These are phyloP conservation scores for Zaprionus gabonicus DNA, from an alignment of 1,140 invertebrate species.

Conservation along the genomic window DNA sequence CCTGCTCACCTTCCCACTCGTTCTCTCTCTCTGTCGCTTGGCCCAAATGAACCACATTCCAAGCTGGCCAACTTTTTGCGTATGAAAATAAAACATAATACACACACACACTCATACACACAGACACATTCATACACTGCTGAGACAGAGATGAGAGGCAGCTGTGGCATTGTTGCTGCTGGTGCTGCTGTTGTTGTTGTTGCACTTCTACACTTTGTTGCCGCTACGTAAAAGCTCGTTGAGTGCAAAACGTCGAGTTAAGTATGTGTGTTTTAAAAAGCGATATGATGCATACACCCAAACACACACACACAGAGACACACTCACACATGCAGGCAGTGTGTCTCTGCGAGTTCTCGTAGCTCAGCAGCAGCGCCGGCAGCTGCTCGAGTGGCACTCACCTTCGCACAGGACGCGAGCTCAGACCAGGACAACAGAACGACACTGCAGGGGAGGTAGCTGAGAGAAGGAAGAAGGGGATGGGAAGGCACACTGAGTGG, in stretches of 20 bases:
- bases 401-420: conserved; percentile 55
- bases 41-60: conserved; percentile 78
- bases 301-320: conserved; percentile 21
- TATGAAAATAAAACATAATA: conserved; percentile 60
- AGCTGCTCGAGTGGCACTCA: conserved; percentile 77
- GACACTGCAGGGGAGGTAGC: conserved; percentile 15
- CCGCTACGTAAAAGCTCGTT: conserved; percentile 76
- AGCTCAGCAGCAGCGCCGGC: conserved; percentile 30
- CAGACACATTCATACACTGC: conserved; percentile 11
- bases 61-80: conserved; percentile 75
- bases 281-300: conserved; percentile 57
- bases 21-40: conserved; percentile 13
- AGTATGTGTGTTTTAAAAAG: conserved; percentile 73
- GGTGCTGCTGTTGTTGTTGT: conserved; percentile 46
- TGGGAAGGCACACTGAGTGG: conserved; percentile 8
- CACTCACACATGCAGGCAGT: conserved; percentile 12
- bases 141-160: conserved; percentile 56
- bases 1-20: too few relatives aligned
- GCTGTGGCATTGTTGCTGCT: conserved; percentile 55
- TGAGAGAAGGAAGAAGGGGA: conserved; percentile 27
- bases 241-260: conserved; percentile 82
- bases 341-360: conserved; percentile 7
- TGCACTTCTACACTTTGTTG: conserved; percentile 79
- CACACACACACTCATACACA: conserved; percentile 16
- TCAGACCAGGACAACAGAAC: conserved; percentile 36